Base-by-base conservation (phyloP, 2,888 invertebrate genomes). In the Calliopum simillimum region DNA sequence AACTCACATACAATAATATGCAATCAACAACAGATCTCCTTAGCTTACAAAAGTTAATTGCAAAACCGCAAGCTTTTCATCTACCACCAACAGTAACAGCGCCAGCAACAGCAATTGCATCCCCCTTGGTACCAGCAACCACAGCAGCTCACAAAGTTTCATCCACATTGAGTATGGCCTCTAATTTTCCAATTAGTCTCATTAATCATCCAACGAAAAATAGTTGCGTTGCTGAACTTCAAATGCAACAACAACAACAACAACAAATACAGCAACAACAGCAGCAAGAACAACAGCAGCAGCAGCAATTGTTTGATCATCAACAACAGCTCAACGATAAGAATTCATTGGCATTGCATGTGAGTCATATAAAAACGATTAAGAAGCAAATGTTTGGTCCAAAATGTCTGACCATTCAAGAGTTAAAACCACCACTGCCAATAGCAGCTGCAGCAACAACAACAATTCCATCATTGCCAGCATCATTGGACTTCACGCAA, bases 301-400 rank as follows among this genome's bases (percentile, higher is more conserved):
- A 4, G 4, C 53, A 63, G n/a, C 51, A 51, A 14, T 33, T 33
- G 23, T 25, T 13, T 41, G 47, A 43, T 8, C 58, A 65, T 4
- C 61, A 70, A 33, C 66, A 66, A 8, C 71, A 72, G 68, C 65
- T 72, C 46, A 74, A 74, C 67, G 78, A 79, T 69, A 80, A 77
- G 72, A 77, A 78, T 70, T 73, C 76, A 64, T 74, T 76, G 65
- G 72, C 77, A 21, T 63, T 72, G 25, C 74, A 79, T 70, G 75
- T 71, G 55, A 71, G 73, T 41, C 76, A 76, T 70, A 71, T 73
- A 68, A 81, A 81, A 73, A 75, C 74, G 66, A 49, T 80, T 47
- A 76, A 76, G 66, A 80, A 81, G 68, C 80, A 79, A 78, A 76
- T 81, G 75, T 80, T 81, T 43, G 65, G 61, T 11, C 70, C 74